Percentiles rank a stretch among this genome's conserved stretches.
Evolutionary conservation across 2,113 vertebrate species (phyloP).

Genomic region (Porphyrio hochstetteri): DNA sequence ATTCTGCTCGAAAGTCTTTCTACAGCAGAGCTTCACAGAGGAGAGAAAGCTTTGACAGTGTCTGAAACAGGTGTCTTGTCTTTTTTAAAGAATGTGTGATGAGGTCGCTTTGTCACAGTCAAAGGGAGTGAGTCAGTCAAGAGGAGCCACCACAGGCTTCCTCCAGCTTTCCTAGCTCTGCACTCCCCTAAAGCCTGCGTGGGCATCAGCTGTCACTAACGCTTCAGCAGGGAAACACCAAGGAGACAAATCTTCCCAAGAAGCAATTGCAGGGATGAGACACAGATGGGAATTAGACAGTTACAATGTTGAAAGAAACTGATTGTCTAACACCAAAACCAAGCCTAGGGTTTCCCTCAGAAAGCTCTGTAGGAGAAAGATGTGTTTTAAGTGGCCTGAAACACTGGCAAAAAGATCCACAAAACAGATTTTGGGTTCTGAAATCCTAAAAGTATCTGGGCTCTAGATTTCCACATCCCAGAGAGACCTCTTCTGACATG

Average conservation of each 20-base stretch:
- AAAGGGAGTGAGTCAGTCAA: not conserved
- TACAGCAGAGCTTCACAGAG: not conserved
- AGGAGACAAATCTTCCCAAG: not conserved
- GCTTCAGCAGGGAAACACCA: not conserved
- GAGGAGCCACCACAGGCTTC: not conserved
- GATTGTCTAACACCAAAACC: not conserved
- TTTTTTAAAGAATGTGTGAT: not conserved
- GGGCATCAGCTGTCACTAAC: not conserved
- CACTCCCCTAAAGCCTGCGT: not conserved
- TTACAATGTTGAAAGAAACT: not conserved
- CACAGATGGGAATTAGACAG: conserved; percentile 11
- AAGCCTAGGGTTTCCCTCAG: not conserved
- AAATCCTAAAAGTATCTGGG: not conserved
- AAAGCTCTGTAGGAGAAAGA: not conserved
- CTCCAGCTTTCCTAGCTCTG: not conserved
- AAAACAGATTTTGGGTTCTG: not conserved
- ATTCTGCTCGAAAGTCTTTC: not conserved
- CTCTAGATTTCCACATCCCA: not conserved
- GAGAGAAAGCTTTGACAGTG: not conserved
- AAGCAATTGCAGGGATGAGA: not conserved
- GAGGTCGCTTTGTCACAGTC: not conserved
- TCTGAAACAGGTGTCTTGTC: not conserved
- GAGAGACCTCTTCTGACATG: not conserved
- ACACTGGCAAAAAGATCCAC: not conserved
- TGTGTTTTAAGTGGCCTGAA: not conserved